A percentile compares a stretch with the other conserved stretches of the same genome.
These are phyloP conservation scores for Lampris incognitus DNA, from an alignment of 2,113 vertebrate genomes.

Conservation along the genomic window DNA sequence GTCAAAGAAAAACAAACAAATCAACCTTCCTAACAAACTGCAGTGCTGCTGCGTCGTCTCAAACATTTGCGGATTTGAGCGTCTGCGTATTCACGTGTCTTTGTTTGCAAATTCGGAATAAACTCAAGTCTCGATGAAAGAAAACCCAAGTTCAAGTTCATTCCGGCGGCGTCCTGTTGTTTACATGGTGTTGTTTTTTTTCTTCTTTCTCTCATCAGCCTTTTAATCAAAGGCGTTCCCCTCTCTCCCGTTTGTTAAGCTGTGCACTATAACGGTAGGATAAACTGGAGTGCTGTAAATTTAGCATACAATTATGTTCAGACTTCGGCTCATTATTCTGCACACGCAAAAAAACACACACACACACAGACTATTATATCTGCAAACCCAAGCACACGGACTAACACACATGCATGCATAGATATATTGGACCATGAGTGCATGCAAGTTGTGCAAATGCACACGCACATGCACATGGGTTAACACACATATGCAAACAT, in stretches of 20 bases:
- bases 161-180: constrained; percentile 64
- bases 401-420: background rate
- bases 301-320: constrained; percentile 65
- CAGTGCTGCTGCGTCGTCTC: constrained; percentile 52
- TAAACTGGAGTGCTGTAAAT: constrained; percentile 66
- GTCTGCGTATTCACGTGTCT: constrained; percentile 60
- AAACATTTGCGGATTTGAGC: constrained; percentile 61
- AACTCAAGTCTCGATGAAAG: constrained; percentile 60
- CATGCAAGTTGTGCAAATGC: too few relatives aligned
- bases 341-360: constrained; percentile 5
- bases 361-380: background rate
- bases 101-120: constrained; percentile 67
- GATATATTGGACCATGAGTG: too few relatives aligned
- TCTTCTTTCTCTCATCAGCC: constrained; percentile 31
- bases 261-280: constrained; percentile 64
- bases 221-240: constrained; percentile 72
- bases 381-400: background rate
- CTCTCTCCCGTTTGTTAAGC: constrained; percentile 60
- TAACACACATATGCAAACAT: too few relatives aligned
- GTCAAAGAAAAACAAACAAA: constrained; percentile 41
- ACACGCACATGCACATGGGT: too few relatives aligned
- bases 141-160: constrained; percentile 43
- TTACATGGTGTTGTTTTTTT: constrained; percentile 70
- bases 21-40: constrained; percentile 37
- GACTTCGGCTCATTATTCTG: constrained; percentile 74